Evolutionary conservation across 2,797 vertebrate genomes (phyloP).

Genomic region (Clarias platycephalus): DNA sequence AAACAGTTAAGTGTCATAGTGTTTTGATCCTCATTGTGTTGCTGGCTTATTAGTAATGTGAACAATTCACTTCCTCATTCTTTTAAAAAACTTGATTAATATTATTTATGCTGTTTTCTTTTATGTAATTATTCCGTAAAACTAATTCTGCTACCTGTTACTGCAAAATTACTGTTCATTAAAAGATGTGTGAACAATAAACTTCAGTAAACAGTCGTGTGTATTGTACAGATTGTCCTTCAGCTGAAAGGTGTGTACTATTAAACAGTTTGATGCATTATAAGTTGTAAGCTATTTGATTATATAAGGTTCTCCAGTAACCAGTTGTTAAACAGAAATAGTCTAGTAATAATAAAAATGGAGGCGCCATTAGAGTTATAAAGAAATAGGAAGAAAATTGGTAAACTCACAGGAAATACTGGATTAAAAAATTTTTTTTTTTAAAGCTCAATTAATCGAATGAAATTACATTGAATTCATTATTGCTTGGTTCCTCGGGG

Average conservation of each 20-base stretch:
- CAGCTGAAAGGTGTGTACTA: background rate
- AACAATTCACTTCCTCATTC: background rate
- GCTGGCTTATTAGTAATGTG: background rate
- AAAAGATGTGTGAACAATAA: constrained; percentile 8
- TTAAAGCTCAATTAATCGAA: background rate
- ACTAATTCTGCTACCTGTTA: background rate
- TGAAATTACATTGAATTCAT: background rate
- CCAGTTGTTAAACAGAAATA: too few relatives aligned
- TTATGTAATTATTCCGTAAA: background rate
- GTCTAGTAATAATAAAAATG: too few relatives aligned
- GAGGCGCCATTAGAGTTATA: too few relatives aligned
- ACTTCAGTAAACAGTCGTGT: background rate
- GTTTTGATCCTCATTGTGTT: background rate
- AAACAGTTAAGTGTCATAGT: constrained; percentile 1
- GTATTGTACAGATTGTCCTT: background rate
- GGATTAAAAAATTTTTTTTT: too few relatives aligned
- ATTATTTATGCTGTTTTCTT: constrained; percentile 17
- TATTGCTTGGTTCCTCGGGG: background rate
- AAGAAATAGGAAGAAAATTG: too few relatives aligned
- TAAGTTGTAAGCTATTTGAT: background rate
- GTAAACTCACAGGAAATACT: too few relatives aligned
- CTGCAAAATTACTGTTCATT: constrained; percentile 8
- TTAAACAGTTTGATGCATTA: background rate
- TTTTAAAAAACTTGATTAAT: background rate
- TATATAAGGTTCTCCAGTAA: too few relatives aligned